These are phyloP conservation scores for Gouania willdenowi DNA, from an alignment of 2,797 vertebrate genomes.

Conservation along the genomic window DNA sequence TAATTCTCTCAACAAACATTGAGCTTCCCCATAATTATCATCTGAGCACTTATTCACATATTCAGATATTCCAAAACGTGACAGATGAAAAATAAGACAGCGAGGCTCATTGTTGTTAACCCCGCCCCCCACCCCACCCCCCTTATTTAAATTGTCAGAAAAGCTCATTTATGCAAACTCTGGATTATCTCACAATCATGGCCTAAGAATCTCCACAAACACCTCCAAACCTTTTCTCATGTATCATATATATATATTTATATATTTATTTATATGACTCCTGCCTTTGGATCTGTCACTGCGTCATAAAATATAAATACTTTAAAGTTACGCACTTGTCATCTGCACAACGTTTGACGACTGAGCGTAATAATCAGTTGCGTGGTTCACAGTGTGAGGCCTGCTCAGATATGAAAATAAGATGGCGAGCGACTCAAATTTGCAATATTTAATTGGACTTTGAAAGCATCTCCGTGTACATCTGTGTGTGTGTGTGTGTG, in stretches of 20 bases:
- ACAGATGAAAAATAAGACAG: too few relatives aligned
- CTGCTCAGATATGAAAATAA: constrained; percentile 67
- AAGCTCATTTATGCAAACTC: too few relatives aligned
- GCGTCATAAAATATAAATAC: constrained; percentile 50
- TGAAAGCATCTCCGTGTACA: constrained; percentile 69
- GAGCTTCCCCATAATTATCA: too few relatives aligned
- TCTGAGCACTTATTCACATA: too few relatives aligned
- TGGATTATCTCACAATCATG: constrained; percentile 7
- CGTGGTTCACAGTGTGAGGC: constrained; percentile 56
- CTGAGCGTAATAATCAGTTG: constrained; percentile 60
- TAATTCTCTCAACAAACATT: too few relatives aligned
- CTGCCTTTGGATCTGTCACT: constrained; percentile 22
- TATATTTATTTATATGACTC: constrained; percentile 21
- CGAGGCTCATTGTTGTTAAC: too few relatives aligned
- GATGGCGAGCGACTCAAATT: constrained; percentile 70
- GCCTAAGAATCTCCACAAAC: constrained; percentile 16
- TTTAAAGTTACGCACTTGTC: constrained; percentile 73
- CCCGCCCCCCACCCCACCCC: too few relatives aligned
- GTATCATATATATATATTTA: neutral
- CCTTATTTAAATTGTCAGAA: too few relatives aligned
- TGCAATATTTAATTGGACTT: constrained; percentile 76
- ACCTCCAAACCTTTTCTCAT: constrained; percentile 14
- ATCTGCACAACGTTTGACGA: constrained; percentile 59
- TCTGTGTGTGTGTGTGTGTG: too few relatives aligned
- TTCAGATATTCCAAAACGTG: too few relatives aligned